Conservation (phyloP, 2,113 vertebrate genomes). For the Rhineura floridana region DNA sequence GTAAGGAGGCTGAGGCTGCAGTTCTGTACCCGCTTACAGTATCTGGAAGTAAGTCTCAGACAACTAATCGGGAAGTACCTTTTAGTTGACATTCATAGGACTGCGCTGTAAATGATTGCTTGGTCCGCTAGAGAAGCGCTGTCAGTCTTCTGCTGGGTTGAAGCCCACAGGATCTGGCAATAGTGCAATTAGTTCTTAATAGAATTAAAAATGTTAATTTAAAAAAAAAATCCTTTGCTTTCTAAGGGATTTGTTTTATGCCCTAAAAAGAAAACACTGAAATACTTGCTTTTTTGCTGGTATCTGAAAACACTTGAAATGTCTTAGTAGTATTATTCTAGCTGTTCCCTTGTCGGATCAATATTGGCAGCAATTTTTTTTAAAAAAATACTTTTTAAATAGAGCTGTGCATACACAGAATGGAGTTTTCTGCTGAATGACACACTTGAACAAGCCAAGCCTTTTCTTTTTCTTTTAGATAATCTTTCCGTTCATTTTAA, state of each 20-base stretch:
- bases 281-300: background rate
- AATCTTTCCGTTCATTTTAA: background rate
- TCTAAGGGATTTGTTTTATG: slow-evolving; percentile 14
- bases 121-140: background rate
- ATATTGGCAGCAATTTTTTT: background rate
- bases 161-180: background rate
- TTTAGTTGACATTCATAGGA: background rate
- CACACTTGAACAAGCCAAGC: background rate
- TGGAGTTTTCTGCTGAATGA: background rate
- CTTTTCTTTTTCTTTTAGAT: background rate
- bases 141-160: background rate
- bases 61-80: background rate
- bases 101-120: background rate
- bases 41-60: background rate
- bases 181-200: slow-evolving; percentile 9
- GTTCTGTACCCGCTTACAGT: background rate
- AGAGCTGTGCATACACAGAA: background rate
- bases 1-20: background rate
- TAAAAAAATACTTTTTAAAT: slow-evolving; percentile 25
- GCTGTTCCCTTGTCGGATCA: background rate
- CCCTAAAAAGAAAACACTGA: background rate
- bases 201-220: slow-evolving; percentile 19
- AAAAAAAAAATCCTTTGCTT: slow-evolving; percentile 32
- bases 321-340: background rate
- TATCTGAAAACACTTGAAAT: background rate